Percentiles rank a stretch among this genome's conserved stretches.
Conservation (phyloP, 2,888 invertebrate genomes). For the Scaptomyza parva region DNA sequence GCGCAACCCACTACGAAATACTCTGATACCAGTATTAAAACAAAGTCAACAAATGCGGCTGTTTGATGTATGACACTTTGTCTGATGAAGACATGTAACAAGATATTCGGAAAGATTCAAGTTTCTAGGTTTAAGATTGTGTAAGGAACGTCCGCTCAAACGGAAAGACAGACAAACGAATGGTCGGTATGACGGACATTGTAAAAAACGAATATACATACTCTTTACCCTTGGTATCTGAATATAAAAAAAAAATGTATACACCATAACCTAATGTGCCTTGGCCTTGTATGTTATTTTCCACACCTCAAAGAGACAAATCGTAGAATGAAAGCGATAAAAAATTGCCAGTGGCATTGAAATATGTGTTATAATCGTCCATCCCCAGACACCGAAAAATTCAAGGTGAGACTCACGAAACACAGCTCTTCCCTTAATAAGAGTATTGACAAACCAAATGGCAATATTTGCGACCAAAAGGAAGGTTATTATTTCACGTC, state of each 20-base stretch:
- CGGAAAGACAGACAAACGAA: background rate
- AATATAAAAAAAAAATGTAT: background rate
- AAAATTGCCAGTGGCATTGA: slow-evolving; percentile 95
- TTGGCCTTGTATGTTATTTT: slow-evolving; percentile 94
- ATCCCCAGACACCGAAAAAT: slow-evolving; percentile 95
- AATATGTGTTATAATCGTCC: slow-evolving; percentile 95
- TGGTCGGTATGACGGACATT: background rate
- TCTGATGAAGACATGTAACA: no score
- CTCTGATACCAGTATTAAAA: background rate
- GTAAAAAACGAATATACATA: background rate
- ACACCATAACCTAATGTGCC: slow-evolving; percentile 58
- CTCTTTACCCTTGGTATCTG: background rate
- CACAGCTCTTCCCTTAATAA: slow-evolving; percentile 93
- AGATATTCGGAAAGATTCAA: no score
- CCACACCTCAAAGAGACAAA: slow-evolving; percentile 97
- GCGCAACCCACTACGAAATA: background rate
- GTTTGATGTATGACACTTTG: no score
- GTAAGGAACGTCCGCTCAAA: background rate
- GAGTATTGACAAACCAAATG: slow-evolving; percentile 93
- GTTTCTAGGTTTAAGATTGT: background rate
- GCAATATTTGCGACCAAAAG: slow-evolving; percentile 92
- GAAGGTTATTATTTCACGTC: slow-evolving; percentile 94
- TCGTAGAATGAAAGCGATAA: slow-evolving; percentile 95
- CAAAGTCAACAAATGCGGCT: no score
- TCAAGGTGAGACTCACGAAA: slow-evolving; percentile 92